Base-by-base conservation (phyloP, 2,888 invertebrate genomes). In the Heliconius sara region DNA sequence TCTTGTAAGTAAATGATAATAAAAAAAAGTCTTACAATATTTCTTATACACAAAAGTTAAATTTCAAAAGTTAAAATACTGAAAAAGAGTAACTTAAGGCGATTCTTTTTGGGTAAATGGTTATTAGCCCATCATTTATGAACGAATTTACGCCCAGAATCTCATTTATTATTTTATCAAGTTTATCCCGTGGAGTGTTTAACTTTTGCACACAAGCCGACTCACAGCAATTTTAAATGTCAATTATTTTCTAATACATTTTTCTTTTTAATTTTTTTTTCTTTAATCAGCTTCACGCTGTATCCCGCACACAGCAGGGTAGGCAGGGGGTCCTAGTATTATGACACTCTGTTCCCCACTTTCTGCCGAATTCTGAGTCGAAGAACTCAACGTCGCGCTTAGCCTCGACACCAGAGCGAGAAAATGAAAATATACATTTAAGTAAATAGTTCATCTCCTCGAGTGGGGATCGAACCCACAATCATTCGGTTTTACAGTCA, bases 81-180 rank as follows among this genome's bases (percentile, higher is more conserved):
- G 60, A 72, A 63, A 57, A 77, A 79, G 57, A 78, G 70, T 73
- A 78, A 30, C 70, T 52, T 22, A 66, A 81, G 73, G 47, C 66
- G 66, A 76, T 73, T 77, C 76, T 77, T 77, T 77, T 76, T 22
- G 79, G 77, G 79, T 73, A 80, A 85, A 85, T 85, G 84, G 84
- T 81, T 86, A 85, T 85, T 85, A 84, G 83, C 81, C 76, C 76
- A 66, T 57, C 83, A 87, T 89, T 88, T 87, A 89, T 89, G 84
- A 85, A 89, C 84, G 85, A 85, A 82, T 85, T 86, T 83, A 81
- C 84, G 82, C 80, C 84, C 83, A 84, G 85, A 86, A 86, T 84
- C 86, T 87, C 87, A 88, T 91, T 88, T 87, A 88, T 88, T 89
- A 89, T 89, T 88, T 85, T 75, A 81, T 79, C 63, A 77, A 81